Evolutionary conservation across 2,113 vertebrate genomes (phyloP), one percentile per base, ranked within the genome.

Genomic region (Uria lomvia): DNA sequence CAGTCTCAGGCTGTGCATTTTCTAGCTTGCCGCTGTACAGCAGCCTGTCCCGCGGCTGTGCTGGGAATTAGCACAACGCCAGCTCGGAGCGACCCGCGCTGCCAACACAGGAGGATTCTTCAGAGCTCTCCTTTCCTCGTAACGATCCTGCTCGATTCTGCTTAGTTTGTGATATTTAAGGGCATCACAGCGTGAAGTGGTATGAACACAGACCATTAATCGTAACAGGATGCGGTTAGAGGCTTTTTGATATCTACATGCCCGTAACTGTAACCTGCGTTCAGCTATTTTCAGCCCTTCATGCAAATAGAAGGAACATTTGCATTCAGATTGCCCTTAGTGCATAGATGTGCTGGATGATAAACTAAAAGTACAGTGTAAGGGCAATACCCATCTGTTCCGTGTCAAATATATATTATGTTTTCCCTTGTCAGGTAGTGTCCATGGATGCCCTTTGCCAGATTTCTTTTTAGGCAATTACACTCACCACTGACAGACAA

Each of bases 231-330:
- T 83, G 91, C 9, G 1, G 49, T 58, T 20, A 24, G 71, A 93
- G 80, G 89, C 43, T 76, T 76, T 94, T 38, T 75, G 92, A 68
- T 91, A 66, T 7, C 90, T 52, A 3, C 80, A 0, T 68, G 83
- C 94, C 96, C 4, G 12, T 96, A 94, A 91, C 88, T 50, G 45
- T 74, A 92, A 97, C 87, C 91, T 82, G 77, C 76, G 52, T 67
- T 77, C 93, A 90, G 87, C 93, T 96, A 76, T 96, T 97, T 97
- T 79, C 91, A 95, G 87, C 86, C 63, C 80, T 70, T 42, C 88
- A 43, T 83, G 91, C 89, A 95, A 95, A 94, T 26, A 75, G 80
- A 72, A 95, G 81, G 3, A 78, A 55, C 38, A 90, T 93, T 96
- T 96, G 84, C 92, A 94, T 97, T 87, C 77, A 43, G 58, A 66